These are phyloP conservation scores for Temnothorax rugatulus DNA, from an alignment of 2,888 invertebrate genomes.

Conservation along the genomic window DNA sequence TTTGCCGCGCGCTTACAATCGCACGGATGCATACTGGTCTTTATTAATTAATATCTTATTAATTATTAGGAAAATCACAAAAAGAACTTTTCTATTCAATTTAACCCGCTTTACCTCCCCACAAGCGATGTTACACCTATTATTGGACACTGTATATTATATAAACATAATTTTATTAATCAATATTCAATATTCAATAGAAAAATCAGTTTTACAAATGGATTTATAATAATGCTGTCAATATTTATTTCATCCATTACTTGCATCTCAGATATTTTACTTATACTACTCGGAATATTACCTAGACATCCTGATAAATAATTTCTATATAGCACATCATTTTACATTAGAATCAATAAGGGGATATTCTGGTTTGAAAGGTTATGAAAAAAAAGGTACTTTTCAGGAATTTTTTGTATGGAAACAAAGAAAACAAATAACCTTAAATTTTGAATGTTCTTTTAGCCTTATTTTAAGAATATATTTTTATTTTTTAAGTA, in stretches of 20 bases:
- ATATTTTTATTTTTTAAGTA: too few species aligned
- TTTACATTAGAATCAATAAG: background rate
- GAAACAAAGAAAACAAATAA: too few species aligned
- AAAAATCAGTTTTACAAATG: constrained; percentile 14
- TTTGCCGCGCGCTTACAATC: background rate
- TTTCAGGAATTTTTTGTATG: too few species aligned
- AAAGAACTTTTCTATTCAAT: background rate
- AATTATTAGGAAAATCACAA: background rate
- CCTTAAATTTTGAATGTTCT: too few species aligned
- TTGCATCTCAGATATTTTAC: background rate
- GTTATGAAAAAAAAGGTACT: too few species aligned
- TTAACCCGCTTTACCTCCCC: background rate
- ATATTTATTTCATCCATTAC: background rate
- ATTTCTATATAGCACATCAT: constrained; percentile 1
- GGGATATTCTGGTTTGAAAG: too few species aligned
- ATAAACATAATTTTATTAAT: background rate
- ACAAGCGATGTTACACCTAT: background rate
- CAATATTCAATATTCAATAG: background rate
- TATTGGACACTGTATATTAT: background rate
- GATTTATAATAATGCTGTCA: constrained; percentile 32
- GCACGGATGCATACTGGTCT: background rate
- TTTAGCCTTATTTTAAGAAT: too few species aligned
- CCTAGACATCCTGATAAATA: background rate
- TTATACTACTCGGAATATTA: background rate
- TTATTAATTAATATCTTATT: background rate